Evolutionary conservation across 1,140 invertebrate genomes (phyloP).

Genomic region (Rhopalosiphum padi): DNA sequence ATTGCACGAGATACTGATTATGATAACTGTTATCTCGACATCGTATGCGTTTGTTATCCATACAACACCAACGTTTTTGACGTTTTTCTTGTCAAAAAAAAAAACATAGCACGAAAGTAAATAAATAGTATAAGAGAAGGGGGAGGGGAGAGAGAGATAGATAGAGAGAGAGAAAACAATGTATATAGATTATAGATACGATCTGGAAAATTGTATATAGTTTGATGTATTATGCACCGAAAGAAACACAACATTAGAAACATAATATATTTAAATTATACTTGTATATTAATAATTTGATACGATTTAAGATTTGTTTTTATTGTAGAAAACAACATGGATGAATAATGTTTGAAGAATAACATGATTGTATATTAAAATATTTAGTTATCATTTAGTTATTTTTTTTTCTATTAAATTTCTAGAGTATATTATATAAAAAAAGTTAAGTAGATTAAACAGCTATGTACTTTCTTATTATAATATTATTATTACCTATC

Average conservation of each 20-base stretch:
- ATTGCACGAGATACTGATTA: neutral
- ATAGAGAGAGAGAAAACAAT: neutral
- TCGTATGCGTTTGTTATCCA: neutral
- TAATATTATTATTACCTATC: too few species aligned
- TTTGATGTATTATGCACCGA: too few species aligned
- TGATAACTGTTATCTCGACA: constrained; percentile 5
- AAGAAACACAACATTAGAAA: neutral
- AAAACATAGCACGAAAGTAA: neutral
- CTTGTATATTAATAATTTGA: too few species aligned
- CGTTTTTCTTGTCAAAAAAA: neutral
- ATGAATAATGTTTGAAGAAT: too few species aligned
- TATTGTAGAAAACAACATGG: too few species aligned
- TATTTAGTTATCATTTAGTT: neutral
- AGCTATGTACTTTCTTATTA: too few species aligned
- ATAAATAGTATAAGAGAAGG: neutral
- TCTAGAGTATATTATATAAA: neutral
- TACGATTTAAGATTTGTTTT: too few species aligned
- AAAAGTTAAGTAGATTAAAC: neutral
- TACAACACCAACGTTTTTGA: neutral
- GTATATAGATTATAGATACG: neutral
- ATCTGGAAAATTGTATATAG: too few species aligned
- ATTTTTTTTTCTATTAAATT: neutral
- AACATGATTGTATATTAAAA: neutral
- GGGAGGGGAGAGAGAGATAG: too few species aligned
- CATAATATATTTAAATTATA: too few species aligned